A percentile compares a stretch with the other conserved stretches of the same genome.
phyloP scores from a whole-genome alignment of 2,113 vertebrate genomes.

The Otus sunia region DNA sequence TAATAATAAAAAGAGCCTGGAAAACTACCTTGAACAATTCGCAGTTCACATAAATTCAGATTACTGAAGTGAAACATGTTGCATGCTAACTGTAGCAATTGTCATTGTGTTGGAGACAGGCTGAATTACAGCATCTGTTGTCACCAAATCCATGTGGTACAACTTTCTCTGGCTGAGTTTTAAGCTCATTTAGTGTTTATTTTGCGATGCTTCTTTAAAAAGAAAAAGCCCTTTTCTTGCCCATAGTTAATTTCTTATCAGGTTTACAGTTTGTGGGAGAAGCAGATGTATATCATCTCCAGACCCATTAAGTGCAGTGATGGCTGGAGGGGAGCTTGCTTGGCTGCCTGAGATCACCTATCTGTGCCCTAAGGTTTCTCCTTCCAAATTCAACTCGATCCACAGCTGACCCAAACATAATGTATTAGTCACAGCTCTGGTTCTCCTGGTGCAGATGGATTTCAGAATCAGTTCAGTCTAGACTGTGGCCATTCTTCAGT shows the following conservation, averaged over 20 bases:
- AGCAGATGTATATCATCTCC: not conserved
- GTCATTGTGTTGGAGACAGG: not conserved
- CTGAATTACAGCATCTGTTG: not conserved
- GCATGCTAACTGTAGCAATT: not conserved
- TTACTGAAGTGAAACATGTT: not conserved
- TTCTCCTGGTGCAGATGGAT: not conserved
- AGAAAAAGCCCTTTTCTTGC: not conserved
- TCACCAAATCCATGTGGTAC: not conserved
- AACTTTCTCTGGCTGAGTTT: not conserved
- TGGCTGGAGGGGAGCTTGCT: not conserved
- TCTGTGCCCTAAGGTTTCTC: not conserved
- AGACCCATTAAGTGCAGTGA: not conserved
- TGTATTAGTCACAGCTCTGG: not conserved
- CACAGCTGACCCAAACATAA: not conserved
- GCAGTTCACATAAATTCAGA: not conserved
- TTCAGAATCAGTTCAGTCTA: not conserved
- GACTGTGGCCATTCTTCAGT: not conserved
- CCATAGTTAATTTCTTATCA: not conserved
- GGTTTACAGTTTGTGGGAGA: not conserved
- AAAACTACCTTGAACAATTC: not conserved
- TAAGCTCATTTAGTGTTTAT: not conserved
- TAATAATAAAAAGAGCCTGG: conserved; percentile 4
- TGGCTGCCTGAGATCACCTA: not conserved
- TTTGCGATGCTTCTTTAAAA: not conserved
- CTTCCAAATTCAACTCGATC: not conserved